phyloP scores from a whole-genome alignment of 2,888 invertebrate species.

The Achlya flavicornis region DNA sequence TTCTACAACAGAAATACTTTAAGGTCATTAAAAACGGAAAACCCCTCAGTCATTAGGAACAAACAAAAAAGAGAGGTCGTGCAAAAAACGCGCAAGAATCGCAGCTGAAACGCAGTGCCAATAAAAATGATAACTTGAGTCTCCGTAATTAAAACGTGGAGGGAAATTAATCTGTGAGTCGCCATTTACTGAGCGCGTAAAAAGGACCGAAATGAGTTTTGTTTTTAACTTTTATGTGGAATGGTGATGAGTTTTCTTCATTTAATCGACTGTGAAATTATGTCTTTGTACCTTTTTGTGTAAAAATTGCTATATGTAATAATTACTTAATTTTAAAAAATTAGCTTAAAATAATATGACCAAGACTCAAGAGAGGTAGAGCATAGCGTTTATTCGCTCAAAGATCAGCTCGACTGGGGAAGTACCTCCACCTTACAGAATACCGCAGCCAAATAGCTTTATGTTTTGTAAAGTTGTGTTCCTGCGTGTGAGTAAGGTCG shows the following conservation, averaged over 20 bases:
- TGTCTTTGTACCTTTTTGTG: not conserved
- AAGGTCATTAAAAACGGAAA: constrained; percentile 2
- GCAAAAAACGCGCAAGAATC: constrained; percentile 12
- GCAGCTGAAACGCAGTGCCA: constrained; percentile 15
- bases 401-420: too few relatives aligned
- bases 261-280: constrained; percentile 14
- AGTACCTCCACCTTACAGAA: too few relatives aligned
- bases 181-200: constrained; percentile 12
- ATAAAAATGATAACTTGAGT: constrained; percentile 17
- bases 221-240: constrained; percentile 13
- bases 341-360: too few relatives aligned
- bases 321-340: too few relatives aligned
- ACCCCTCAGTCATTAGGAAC: constrained; percentile 3
- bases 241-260: constrained; percentile 12
- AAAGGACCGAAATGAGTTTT: constrained; percentile 25
- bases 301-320: not conserved
- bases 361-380: too few relatives aligned
- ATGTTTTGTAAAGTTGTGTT: too few relatives aligned
- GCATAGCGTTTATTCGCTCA: too few relatives aligned
- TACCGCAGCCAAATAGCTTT: too few relatives aligned
- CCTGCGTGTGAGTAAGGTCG: too few relatives aligned
- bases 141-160: constrained; percentile 14
- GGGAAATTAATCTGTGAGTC: constrained; percentile 14
- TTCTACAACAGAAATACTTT: not conserved
- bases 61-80: constrained; percentile 8